Evolutionary conservation across 2,797 vertebrate genomes (phyloP).

Genomic region (Phoeniculus purpureus): DNA sequence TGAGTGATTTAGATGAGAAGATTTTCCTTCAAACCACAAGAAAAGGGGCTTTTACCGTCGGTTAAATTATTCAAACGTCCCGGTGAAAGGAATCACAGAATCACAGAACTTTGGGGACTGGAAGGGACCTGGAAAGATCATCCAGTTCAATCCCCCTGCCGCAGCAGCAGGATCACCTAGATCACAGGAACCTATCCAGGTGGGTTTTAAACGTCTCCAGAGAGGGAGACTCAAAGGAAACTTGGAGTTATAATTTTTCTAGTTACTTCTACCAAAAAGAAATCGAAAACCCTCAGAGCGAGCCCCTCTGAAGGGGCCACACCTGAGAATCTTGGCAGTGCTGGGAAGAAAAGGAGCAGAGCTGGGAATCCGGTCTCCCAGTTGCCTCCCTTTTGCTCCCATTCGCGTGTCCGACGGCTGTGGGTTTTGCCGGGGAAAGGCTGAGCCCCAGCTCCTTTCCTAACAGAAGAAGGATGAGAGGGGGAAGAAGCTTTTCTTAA

Average conservation of each 20-base stretch:
- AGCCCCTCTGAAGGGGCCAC: neutral
- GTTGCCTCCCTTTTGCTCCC: neutral
- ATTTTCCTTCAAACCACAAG: neutral
- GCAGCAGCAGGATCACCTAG: too few relatives aligned
- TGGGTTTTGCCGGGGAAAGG: neutral
- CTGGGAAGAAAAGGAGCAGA: neutral
- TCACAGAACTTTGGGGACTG: too few relatives aligned
- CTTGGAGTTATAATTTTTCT: neutral
- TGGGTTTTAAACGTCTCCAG: too few relatives aligned
- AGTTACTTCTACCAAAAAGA: neutral
- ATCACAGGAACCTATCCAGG: too few relatives aligned
- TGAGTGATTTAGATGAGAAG: neutral
- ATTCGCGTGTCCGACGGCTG: accelerated
- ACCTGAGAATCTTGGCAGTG: neutral
- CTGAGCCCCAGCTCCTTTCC: neutral
- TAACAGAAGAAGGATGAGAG: neutral
- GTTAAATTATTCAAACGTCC: too few relatives aligned
- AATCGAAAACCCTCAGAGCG: neutral
- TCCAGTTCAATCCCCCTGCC: too few relatives aligned
- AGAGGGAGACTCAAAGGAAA: too few relatives aligned
- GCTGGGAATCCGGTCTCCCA: neutral
- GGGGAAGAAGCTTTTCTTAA: neutral
- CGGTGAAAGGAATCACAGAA: neutral
- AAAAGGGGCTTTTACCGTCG: neutral
- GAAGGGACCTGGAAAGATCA: too few relatives aligned